These are phyloP conservation scores for Antheraea yamamai DNA, from an alignment of 2,888 invertebrate genomes.

Conservation along the genomic window DNA sequence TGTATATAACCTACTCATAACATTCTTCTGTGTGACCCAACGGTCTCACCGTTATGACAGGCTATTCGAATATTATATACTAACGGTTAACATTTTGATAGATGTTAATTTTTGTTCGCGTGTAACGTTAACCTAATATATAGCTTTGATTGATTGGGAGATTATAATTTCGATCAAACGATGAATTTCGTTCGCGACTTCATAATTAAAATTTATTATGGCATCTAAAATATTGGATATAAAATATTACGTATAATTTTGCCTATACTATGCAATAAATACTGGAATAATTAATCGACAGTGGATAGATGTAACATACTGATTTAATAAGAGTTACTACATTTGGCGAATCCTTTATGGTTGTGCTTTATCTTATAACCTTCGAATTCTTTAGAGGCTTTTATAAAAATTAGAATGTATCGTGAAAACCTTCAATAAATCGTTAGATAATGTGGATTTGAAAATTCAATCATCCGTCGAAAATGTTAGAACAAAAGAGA, in stretches of 20 bases:
- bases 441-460: not conserved
- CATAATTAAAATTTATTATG: too few relatives aligned
- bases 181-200: not conserved
- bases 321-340: too few relatives aligned
- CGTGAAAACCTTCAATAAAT: not conserved
- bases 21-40: not conserved
- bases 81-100: constrained; percentile 20
- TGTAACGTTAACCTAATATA: constrained; percentile 18
- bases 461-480: not conserved
- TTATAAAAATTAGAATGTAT: not conserved
- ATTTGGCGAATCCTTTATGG: too few relatives aligned
- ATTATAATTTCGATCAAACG: constrained; percentile 4
- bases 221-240: too few relatives aligned
- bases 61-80: constrained; percentile 12
- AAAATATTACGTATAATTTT: too few relatives aligned
- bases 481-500: constrained; percentile 6
- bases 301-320: too few relatives aligned
- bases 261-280: too few relatives aligned
- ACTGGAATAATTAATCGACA: too few relatives aligned
- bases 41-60: constrained; percentile 8
- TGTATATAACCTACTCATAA: constrained; percentile 3
- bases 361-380: too few relatives aligned
- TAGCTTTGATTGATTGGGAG: constrained; percentile 9
- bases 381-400: not conserved
- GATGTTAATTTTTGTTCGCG: constrained; percentile 18